Percentiles rank a stretch among this genome's conserved stretches.
Conservation (phyloP, 2,888 invertebrate species). For the Limnephilus auricula region DNA sequence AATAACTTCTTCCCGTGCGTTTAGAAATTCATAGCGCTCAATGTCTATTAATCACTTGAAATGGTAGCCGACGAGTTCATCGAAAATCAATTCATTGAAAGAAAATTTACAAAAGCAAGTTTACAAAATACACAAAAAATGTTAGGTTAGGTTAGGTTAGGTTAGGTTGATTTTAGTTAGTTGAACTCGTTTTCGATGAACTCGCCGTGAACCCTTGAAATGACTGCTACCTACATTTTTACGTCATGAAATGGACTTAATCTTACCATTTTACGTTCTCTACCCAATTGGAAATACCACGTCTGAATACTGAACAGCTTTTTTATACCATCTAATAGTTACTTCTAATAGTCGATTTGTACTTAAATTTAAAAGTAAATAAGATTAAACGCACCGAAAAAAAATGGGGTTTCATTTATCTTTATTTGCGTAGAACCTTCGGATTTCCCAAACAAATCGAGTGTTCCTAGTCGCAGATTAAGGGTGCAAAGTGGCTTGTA, state of each 20-base stretch:
- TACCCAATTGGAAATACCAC: background rate
- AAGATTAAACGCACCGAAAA: background rate
- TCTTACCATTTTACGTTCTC: background rate
- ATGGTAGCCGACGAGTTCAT: too few relatives aligned
- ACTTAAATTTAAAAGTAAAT: background rate
- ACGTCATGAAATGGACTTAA: background rate
- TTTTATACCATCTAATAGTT: background rate
- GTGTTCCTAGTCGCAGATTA: conserved; percentile 30
- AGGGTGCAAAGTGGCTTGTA: conserved; percentile 47
- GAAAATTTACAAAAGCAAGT: too few relatives aligned
- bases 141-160: too few relatives aligned
- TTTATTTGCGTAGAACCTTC: conserved; percentile 16
- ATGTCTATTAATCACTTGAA: too few relatives aligned
- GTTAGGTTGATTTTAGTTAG: too few relatives aligned
- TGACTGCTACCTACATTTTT: background rate
- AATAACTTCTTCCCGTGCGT: too few relatives aligned
- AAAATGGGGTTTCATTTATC: background rate
- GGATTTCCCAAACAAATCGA: conserved; percentile 20
- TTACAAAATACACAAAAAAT: too few relatives aligned
- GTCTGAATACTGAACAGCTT: background rate
- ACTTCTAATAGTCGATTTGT: background rate
- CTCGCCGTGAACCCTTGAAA: too few relatives aligned
- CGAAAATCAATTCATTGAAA: too few relatives aligned
- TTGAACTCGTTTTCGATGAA: too few relatives aligned
- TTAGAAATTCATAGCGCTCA: too few relatives aligned